Conservation (phyloP, 2,888 invertebrate genomes). For the Cataglyphis albicans region DNA sequence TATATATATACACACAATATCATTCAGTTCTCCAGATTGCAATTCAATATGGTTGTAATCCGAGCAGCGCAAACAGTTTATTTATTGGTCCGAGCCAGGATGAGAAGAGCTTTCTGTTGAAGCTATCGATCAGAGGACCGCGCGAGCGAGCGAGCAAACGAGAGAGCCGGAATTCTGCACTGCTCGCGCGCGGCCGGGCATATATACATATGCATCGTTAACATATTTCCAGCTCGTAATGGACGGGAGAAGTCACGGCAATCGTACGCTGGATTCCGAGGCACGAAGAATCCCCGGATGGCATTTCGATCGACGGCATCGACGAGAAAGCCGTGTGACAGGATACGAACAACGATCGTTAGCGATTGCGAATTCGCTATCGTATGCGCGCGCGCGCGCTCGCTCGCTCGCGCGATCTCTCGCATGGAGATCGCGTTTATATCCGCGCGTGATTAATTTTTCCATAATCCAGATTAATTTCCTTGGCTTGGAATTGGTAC, state of each 20-base stretch:
- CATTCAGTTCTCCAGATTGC: background rate
- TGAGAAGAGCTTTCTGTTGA: constrained; percentile 19
- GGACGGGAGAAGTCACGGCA: background rate
- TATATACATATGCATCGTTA: constrained; percentile 43
- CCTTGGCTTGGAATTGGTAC: background rate
- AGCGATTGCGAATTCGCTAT: background rate
- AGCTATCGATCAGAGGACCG: constrained; percentile 41
- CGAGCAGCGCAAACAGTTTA: background rate
- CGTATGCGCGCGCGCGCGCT: no score
- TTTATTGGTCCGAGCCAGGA: background rate
- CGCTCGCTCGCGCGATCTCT: background rate
- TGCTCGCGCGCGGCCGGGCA: constrained; percentile 17
- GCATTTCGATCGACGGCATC: background rate
- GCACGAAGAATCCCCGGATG: background rate
- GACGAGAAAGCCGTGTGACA: background rate
- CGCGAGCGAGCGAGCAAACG: constrained; percentile 21
- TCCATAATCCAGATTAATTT: background rate
- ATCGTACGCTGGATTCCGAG: background rate
- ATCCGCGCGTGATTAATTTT: background rate
- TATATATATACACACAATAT: background rate
- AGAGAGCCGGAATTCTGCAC: background rate
- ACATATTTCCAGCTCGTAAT: constrained; percentile 61
- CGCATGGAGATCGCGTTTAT: background rate
- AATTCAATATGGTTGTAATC: constrained; percentile 1
- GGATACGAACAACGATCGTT: constrained; percentile 9